phyloP scores from a whole-genome alignment of 1,140 invertebrate species.

The Palaemon carinicauda region DNA sequence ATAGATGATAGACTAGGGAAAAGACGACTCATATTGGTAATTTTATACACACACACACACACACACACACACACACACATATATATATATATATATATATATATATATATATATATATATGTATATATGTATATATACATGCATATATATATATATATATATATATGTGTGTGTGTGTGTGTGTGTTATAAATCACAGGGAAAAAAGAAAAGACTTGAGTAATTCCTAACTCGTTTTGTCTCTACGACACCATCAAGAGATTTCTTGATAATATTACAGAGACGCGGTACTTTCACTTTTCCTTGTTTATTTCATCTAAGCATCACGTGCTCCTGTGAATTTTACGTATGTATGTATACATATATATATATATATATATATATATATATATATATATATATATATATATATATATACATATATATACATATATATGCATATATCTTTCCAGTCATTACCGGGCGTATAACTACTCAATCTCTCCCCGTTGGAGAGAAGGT shows the following conservation, averaged over 20 bases:
- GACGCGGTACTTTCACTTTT: too few relatives aligned
- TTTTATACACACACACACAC: background rate
- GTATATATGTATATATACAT: background rate
- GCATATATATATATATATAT: background rate
- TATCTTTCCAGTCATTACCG: too few relatives aligned
- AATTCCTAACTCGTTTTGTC: too few relatives aligned
- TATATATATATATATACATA: background rate
- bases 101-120: background rate
- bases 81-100: background rate
- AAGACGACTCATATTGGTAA: background rate
- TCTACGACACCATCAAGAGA: too few relatives aligned
- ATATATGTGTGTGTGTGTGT: background rate
- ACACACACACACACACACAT: background rate
- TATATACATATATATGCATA: background rate
- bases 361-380: background rate
- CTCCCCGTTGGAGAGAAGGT: too few relatives aligned
- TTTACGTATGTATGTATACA: background rate
- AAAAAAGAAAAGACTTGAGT: too few relatives aligned
- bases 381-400: background rate
- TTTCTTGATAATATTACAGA: too few relatives aligned
- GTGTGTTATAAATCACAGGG: too few relatives aligned
- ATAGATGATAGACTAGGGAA: too few relatives aligned
- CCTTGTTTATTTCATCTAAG: too few relatives aligned
- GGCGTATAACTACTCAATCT: too few relatives aligned
- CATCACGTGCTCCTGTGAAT: too few relatives aligned